Evolutionary conservation across 2,888 invertebrate genomes (phyloP).

Genomic region (Euclidia mi): DNA sequence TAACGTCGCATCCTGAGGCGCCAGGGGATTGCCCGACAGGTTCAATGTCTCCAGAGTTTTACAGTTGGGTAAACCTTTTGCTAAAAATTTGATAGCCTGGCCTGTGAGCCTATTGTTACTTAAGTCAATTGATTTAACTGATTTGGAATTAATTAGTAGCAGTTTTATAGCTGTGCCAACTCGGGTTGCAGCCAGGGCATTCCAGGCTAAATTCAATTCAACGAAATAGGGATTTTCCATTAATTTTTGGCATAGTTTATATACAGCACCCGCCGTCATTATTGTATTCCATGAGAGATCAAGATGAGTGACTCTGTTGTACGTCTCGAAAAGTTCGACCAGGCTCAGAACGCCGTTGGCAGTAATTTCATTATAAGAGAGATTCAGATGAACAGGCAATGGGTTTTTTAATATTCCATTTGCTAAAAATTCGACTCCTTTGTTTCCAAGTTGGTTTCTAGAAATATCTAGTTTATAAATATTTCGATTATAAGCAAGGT

Average conservation of each 20-base stretch:
- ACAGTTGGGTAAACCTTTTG: slow-evolving; percentile 44
- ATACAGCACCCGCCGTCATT: slow-evolving; percentile 29
- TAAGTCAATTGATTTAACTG: slow-evolving; percentile 10
- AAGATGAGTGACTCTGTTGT: slow-evolving; percentile 61
- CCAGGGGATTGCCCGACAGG: slow-evolving; percentile 68
- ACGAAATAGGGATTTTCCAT: slow-evolving; percentile 5
- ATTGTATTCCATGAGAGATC: slow-evolving; percentile 70
- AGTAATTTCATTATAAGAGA: slow-evolving; percentile 62
- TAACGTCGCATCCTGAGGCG: slow-evolving; percentile 57
- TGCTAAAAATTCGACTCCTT: slow-evolving; percentile 55
- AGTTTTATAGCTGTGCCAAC: slow-evolving; percentile 15
- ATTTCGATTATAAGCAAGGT: slow-evolving; percentile 35
- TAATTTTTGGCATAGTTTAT: slow-evolving; percentile 11
- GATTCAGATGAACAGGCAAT: slow-evolving; percentile 23
- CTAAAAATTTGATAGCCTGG: slow-evolving; percentile 51
- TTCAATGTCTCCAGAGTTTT: slow-evolving; percentile 60
- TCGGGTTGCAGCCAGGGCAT: slow-evolving; percentile 10
- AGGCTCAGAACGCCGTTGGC: slow-evolving; percentile 49
- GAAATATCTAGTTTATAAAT: slow-evolving; percentile 58
- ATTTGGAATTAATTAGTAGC: background rate
- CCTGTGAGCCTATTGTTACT: slow-evolving; percentile 20
- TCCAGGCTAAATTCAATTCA: slow-evolving; percentile 25
- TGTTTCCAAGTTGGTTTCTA: slow-evolving; percentile 59
- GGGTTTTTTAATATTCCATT: slow-evolving; percentile 47
- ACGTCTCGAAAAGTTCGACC: slow-evolving; percentile 57